These are phyloP conservation scores for human DNA, from an alignment of 2,113 vertebrate genomes.

Conservation along the genomic window GRCh38 chr5:53369501-53370000, in stretches of 20 bases:
- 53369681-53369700: constrained; percentile 4
- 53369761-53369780: constrained; percentile 40
- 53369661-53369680: constrained; percentile 53
- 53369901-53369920: constrained; percentile 19
- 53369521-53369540: neutral
- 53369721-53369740: neutral
- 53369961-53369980: neutral
- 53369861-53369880: constrained; percentile 33
- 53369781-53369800: constrained; percentile 26
- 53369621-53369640: constrained; percentile 31
- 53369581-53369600: constrained; percentile 49
- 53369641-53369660: constrained; percentile 53
- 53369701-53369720: neutral
- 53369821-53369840: neutral
- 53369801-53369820: constrained; percentile 39
- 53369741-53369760: neutral
- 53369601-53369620: constrained; percentile 43
- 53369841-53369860: constrained; percentile 47
- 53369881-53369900: neutral
- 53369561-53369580: constrained; percentile 29
- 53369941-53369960: neutral
- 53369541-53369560: constrained; percentile 12
- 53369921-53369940: neutral
- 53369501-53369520: constrained; percentile 42
- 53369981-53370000: neutral